Evolutionary conservation across 1,140 invertebrate species (phyloP).

Genomic region (Drosophila erecta): DNA sequence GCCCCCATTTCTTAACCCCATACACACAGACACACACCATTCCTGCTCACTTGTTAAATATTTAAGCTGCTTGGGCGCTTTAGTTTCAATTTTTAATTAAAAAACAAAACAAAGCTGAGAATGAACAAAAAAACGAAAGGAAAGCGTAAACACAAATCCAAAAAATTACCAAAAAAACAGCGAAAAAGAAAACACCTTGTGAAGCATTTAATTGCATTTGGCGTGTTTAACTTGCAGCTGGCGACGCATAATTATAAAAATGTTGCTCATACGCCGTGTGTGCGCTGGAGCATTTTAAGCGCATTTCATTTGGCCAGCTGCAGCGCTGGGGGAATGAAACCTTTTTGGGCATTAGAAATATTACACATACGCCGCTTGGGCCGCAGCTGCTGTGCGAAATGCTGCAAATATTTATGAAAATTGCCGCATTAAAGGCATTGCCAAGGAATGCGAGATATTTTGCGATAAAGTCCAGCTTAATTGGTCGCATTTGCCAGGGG

Average conservation of each 20-base stretch:
- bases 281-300: slow-evolving; percentile 35
- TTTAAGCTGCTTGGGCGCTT: slow-evolving; percentile 52
- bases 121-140: slow-evolving; percentile 10
- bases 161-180: neutral
- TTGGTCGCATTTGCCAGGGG: neutral
- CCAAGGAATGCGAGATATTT: slow-evolving; percentile 6
- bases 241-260: slow-evolving; percentile 72
- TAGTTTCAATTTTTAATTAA: slow-evolving; percentile 67
- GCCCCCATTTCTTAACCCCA: neutral
- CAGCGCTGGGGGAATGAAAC: slow-evolving; percentile 20
- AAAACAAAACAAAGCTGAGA: slow-evolving; percentile 43
- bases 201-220: slow-evolving; percentile 68
- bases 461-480: slow-evolving; percentile 7
- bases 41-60: slow-evolving; percentile 39
- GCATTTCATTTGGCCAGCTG: slow-evolving; percentile 43
- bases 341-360: slow-evolving; percentile 38
- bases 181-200: slow-evolving; percentile 45
- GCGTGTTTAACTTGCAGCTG: slow-evolving; percentile 61
- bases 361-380: slow-evolving; percentile 61
- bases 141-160: neutral
- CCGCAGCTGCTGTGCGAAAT: slow-evolving; percentile 9
- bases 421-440: slow-evolving; percentile 30
- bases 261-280: slow-evolving; percentile 61
- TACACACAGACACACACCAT: neutral
- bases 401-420: slow-evolving; percentile 39